phyloP scores from a whole-genome alignment of 2,113 vertebrate genomes.

The Recurvirostra avosetta region DNA sequence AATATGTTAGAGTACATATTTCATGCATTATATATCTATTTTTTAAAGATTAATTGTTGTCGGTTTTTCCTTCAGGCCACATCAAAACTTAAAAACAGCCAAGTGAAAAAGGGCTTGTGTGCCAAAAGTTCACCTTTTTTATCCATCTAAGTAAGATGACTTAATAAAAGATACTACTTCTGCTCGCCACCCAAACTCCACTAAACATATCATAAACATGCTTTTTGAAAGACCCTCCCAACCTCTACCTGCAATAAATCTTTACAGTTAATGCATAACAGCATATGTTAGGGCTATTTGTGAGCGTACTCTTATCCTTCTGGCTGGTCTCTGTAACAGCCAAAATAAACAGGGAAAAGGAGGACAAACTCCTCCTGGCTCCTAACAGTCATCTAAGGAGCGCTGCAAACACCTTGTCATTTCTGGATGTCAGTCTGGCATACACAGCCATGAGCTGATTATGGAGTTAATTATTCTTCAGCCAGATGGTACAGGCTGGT shows the following conservation, averaged over 20 bases:
- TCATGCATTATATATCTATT: neutral
- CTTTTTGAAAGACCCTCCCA: neutral
- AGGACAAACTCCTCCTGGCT: neutral
- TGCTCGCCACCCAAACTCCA: neutral
- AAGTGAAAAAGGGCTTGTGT: neutral
- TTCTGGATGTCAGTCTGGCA: neutral
- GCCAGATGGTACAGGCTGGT: neutral
- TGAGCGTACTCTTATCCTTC: neutral
- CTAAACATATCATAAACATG: neutral
- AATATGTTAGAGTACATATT: neutral
- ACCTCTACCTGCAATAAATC: neutral
- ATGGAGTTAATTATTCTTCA: conserved; percentile 11
- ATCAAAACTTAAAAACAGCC: neutral
- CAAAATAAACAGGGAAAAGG: neutral
- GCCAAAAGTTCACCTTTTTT: neutral
- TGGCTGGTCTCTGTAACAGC: neutral
- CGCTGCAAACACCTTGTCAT: neutral
- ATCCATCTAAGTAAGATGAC: neutral
- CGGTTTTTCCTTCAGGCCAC: neutral
- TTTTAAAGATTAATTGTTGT: neutral
- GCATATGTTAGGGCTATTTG: neutral
- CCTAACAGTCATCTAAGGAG: neutral
- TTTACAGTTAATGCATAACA: neutral
- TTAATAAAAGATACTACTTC: neutral
- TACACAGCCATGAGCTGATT: accelerated